These are phyloP conservation scores for Eonycteris spelaea DNA, from an alignment of 2,113 vertebrate species.

Conservation along the genomic window DNA sequence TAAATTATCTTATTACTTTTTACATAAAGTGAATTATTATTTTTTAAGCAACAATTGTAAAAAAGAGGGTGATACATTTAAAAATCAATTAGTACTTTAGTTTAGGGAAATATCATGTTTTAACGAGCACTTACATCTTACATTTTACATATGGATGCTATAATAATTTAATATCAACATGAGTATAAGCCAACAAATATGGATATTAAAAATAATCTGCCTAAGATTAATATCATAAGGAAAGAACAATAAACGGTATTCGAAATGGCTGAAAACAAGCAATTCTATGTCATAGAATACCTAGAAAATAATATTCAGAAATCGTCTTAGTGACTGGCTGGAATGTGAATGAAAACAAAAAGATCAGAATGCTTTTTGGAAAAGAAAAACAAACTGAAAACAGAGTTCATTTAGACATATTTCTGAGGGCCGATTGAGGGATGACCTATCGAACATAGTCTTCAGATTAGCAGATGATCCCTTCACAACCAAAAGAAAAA, in stretches of 20 bases:
- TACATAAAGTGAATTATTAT: neutral
- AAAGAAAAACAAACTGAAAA: neutral
- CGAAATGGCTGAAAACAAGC: neutral
- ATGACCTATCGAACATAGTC: neutral
- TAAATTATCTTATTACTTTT: neutral
- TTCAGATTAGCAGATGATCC: neutral
- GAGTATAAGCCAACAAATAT: neutral
- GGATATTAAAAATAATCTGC: neutral
- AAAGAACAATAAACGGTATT: neutral
- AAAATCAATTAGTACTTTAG: neutral
- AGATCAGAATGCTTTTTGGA: neutral
- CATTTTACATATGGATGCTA: neutral
- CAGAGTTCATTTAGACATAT: neutral
- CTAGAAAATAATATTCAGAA: neutral
- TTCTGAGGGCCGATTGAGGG: neutral
- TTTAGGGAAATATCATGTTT: neutral
- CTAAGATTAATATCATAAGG: neutral
- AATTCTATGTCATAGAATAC: neutral
- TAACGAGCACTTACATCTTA: neutral
- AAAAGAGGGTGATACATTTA: neutral
- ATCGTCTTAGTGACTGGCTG: neutral
- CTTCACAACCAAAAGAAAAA: neutral
- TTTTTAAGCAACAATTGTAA: neutral
- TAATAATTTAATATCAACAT: neutral
- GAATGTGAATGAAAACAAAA: neutral